phyloP scores from a whole-genome alignment of 2,797 vertebrate genomes.

The Pangasius krempfi region DNA sequence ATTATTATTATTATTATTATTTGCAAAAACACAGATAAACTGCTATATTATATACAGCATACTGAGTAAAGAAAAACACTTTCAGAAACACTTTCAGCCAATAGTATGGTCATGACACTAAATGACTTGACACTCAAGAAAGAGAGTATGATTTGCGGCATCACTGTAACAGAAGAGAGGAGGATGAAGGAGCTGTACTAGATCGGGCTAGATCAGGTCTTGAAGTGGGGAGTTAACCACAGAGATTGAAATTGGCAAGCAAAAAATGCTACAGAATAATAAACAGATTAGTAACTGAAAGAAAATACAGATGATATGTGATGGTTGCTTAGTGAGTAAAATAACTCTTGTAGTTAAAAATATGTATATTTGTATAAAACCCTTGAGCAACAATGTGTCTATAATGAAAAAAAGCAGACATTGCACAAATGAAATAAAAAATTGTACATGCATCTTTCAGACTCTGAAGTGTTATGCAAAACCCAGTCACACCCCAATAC shows the following conservation, averaged over 20 bases:
- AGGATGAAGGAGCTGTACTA: neutral
- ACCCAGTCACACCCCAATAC: conserved; percentile 54
- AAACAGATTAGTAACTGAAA: neutral
- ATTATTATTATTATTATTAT: neutral
- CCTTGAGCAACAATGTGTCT: neutral
- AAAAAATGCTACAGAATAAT: neutral
- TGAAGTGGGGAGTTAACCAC: too few species aligned
- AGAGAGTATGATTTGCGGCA: neutral
- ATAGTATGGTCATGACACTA: neutral
- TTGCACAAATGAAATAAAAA: conserved; percentile 34
- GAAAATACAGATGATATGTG: neutral
- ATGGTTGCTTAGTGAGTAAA: neutral
- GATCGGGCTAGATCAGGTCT: neutral
- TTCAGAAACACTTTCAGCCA: neutral
- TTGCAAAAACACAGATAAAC: neutral
- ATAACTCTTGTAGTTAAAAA: neutral
- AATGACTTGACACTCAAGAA: neutral
- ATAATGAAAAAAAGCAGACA: conserved; percentile 8
- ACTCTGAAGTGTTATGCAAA: conserved; percentile 54
- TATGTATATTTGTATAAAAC: neutral
- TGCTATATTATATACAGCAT: neutral
- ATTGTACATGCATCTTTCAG: conserved; percentile 52
- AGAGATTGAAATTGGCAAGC: neutral
- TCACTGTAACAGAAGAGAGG: neutral
- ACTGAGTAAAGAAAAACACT: neutral